These are phyloP conservation scores for Rhincodon typus DNA, from an alignment of 2,797 vertebrate species.

Conservation along the genomic window DNA sequence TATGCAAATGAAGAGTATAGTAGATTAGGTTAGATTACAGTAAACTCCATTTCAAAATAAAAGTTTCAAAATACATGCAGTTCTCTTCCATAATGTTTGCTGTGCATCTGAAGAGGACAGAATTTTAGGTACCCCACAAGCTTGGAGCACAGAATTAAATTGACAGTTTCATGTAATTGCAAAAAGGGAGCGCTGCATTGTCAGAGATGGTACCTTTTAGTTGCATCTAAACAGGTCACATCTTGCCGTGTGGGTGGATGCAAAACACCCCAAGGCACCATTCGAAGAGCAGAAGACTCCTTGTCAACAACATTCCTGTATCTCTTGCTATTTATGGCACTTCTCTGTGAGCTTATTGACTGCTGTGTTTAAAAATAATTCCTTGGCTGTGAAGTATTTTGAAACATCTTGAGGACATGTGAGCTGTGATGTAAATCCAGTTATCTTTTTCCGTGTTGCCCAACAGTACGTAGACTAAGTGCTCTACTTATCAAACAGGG, in stretches of 20 bases:
- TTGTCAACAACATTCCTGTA: background rate
- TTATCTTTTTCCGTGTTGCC: background rate
- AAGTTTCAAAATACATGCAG: background rate
- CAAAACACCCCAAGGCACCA: background rate
- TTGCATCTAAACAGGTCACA: background rate
- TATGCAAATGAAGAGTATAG: background rate
- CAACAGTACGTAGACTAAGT: background rate
- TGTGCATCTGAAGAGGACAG: background rate
- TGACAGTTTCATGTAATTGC: background rate
- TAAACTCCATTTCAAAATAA: background rate
- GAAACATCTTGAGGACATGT: background rate
- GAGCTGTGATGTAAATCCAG: background rate
- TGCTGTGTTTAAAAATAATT: background rate
- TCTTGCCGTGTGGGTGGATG: background rate
- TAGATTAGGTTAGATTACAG: background rate
- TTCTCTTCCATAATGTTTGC: background rate
- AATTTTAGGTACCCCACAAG: background rate
- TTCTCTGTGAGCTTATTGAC: background rate
- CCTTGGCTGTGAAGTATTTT: background rate
- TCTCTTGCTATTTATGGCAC: background rate
- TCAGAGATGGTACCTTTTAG: background rate
- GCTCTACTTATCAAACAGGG: background rate
- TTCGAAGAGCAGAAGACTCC: background rate
- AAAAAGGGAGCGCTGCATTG: background rate
- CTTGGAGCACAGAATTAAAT: background rate